Conservation (phyloP, 1,140 invertebrate species). For the Drosophila ficusphila region DNA sequence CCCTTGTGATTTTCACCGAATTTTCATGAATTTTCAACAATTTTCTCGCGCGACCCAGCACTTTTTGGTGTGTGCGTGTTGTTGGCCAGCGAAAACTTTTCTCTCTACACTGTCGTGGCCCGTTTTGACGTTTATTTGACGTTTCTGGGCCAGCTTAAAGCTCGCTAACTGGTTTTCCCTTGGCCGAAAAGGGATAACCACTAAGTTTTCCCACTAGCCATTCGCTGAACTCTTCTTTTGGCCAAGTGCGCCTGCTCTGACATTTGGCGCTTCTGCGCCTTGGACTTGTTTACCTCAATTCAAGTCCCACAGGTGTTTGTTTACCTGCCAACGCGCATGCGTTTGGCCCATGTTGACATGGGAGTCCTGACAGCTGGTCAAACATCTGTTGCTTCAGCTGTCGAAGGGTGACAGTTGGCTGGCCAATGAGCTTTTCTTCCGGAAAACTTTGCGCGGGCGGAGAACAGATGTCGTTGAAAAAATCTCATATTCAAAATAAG, state of each 20-base stretch:
- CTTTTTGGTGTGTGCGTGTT: conserved; percentile 51
- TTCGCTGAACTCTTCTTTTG: conserved; percentile 34
- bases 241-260: conserved; percentile 58
- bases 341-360: conserved; percentile 36
- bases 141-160: conserved; percentile 71
- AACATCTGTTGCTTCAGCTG: conserved; percentile 38
- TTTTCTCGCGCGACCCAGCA: conserved; percentile 37
- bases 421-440: conserved; percentile 5
- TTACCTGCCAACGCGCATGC: conserved; percentile 57
- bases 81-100: conserved; percentile 64
- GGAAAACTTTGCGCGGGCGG: background rate
- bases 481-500: background rate
- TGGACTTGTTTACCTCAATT: conserved; percentile 51
- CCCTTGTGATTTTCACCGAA: conserved; percentile 5
- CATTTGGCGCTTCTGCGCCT: conserved; percentile 47
- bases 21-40: conserved; percentile 13
- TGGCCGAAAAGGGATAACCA: conserved; percentile 23
- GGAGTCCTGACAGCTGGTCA: conserved; percentile 28
- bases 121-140: conserved; percentile 56
- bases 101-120: conserved; percentile 71
- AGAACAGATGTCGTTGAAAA: background rate
- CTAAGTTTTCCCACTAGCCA: background rate
- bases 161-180: conserved; percentile 4
- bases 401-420: conserved; percentile 28
- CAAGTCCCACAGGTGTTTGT: conserved; percentile 68